Conservation (phyloP, 2,113 vertebrate genomes). For the Odocoileus hemionus region DNA sequence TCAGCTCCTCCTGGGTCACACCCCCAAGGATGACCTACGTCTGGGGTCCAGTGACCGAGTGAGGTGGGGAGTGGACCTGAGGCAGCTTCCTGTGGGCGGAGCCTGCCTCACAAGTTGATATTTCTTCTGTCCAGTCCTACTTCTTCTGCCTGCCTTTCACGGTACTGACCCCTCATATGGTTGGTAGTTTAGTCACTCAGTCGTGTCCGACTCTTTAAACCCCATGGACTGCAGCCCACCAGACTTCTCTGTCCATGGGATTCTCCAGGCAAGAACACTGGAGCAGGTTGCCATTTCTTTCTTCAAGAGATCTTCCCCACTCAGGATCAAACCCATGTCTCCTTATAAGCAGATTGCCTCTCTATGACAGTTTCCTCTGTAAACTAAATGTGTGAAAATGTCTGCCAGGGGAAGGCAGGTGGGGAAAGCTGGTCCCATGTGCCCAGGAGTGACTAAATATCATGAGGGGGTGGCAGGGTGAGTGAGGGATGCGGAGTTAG, state of each 20-base stretch:
- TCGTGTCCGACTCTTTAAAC: background rate
- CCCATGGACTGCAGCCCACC: accelerated
- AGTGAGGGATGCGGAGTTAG: background rate
- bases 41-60: background rate
- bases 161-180: background rate
- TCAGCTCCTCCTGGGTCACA: background rate
- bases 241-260: background rate
- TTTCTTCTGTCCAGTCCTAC: background rate
- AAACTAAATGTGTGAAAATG: background rate
- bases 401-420: background rate
- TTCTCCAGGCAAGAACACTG: background rate
- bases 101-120: background rate
- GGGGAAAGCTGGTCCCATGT: background rate
- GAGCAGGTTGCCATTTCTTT: background rate
- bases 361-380: background rate
- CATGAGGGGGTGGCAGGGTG: background rate
- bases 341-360: background rate
- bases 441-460: background rate
- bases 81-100: background rate
- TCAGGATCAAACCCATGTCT: background rate
- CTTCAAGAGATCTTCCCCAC: background rate
- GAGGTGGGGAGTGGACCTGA: background rate
- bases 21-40: background rate
- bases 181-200: background rate
- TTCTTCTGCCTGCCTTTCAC: background rate